These are phyloP conservation scores for Perodicticus potto DNA, from an alignment of 2,797 vertebrate species.

Conservation along the genomic window DNA sequence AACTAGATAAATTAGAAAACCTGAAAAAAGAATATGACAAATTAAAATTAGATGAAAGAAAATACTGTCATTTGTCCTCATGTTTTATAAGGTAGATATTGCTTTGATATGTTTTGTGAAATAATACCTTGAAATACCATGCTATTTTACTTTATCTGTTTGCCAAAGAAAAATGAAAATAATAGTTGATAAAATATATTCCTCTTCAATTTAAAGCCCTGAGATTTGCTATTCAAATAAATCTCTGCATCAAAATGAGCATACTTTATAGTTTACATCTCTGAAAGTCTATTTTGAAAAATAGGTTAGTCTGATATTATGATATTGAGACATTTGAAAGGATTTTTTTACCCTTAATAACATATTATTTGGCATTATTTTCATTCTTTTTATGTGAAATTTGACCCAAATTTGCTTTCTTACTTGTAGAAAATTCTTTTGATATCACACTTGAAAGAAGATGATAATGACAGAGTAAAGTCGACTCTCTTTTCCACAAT, in stretches of 20 bases:
- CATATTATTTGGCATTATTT: constrained; percentile 66
- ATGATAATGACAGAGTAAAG: constrained; percentile 66
- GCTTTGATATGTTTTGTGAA: constrained; percentile 63
- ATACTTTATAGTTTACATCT: constrained; percentile 10
- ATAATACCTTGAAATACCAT: constrained; percentile 40
- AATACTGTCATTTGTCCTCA: constrained; percentile 13
- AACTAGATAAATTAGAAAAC: constrained; percentile 75
- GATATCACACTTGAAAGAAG: constrained; percentile 79
- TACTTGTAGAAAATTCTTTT: constrained; percentile 78
- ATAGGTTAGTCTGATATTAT: constrained; percentile 64
- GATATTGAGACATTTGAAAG: constrained; percentile 44
- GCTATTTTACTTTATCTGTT: constrained; percentile 26
- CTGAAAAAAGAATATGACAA: constrained; percentile 57
- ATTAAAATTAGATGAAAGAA: constrained; percentile 65
- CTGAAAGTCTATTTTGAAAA: constrained; percentile 63
- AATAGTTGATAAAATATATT: constrained; percentile 68
- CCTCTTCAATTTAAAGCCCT: neutral
- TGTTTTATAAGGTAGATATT: constrained; percentile 21
- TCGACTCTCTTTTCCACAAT: constrained; percentile 2
- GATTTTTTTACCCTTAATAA: constrained; percentile 62
- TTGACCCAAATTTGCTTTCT: constrained; percentile 81
- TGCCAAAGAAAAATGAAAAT: constrained; percentile 48
- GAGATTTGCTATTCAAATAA: constrained; percentile 59
- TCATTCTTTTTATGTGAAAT: constrained; percentile 78
- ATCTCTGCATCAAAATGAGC: constrained; percentile 45